phyloP scores from a whole-genome alignment of 2,113 vertebrate genomes.

The Phasianus colchicus region DNA sequence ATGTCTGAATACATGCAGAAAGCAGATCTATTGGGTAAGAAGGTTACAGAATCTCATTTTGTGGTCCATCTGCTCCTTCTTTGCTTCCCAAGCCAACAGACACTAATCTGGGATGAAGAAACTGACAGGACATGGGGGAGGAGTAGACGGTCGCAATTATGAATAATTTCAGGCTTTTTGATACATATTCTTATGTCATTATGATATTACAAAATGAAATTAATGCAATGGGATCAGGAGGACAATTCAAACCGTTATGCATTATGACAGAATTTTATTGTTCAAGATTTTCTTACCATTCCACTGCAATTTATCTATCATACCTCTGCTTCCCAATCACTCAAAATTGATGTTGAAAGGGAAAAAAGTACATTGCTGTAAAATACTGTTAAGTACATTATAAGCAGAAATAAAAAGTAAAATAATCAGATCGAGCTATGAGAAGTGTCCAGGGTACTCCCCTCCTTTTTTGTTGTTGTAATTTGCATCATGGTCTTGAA shows the following conservation, averaged over 20 bases:
- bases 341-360: background rate
- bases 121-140: slow-evolving; percentile 72
- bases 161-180: slow-evolving; percentile 23
- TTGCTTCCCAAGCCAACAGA: slow-evolving; percentile 71
- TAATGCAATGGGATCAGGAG: background rate
- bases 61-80: slow-evolving; percentile 70
- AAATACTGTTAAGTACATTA: background rate
- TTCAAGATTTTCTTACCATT: background rate
- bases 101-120: slow-evolving; percentile 71
- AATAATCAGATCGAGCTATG: background rate
- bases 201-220: slow-evolving; percentile 30
- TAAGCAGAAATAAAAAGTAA: background rate
- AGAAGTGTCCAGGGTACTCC: background rate
- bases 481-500: background rate
- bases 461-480: background rate
- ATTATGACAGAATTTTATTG: background rate
- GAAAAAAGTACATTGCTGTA: background rate
- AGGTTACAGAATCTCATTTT: slow-evolving; percentile 76
- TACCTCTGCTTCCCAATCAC: background rate
- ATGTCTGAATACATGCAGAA: slow-evolving; percentile 65
- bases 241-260: slow-evolving; percentile 5
- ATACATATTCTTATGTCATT: background rate
- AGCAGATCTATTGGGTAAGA: slow-evolving; percentile 72
- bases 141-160: slow-evolving; percentile 26
- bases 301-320: slow-evolving; percentile 32